These are phyloP conservation scores for Dendronephthya gigantea DNA, from an alignment of 64 coral and sea anemone species.

Conservation along the genomic window DNA sequence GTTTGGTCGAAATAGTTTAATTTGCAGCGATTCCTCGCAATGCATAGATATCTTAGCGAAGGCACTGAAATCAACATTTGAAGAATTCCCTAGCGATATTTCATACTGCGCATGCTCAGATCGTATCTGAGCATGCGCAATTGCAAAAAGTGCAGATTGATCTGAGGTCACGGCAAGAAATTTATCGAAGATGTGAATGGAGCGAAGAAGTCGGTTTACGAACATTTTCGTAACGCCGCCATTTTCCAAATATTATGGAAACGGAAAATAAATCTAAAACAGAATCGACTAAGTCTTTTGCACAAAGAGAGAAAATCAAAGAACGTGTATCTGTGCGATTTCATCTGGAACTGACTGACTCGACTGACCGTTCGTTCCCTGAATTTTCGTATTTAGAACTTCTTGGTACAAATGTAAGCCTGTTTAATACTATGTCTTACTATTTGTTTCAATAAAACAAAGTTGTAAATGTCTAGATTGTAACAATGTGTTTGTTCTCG, in stretches of 20 bases:
- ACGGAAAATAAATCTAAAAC: background rate
- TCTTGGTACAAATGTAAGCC: conserved; percentile 39
- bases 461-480: conserved; percentile 15
- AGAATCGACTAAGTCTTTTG: background rate
- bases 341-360: conserved; percentile 61
- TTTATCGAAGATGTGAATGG: conserved; percentile 94
- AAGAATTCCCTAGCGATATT: conserved; percentile 47
- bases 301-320: conserved; percentile 50
- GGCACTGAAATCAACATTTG: background rate
- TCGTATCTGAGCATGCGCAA: conserved; percentile 93
- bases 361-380: conserved; percentile 78
- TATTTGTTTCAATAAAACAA: background rate
- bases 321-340: conserved; percentile 55
- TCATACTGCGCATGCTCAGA: conserved; percentile 82
- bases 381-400: conserved; percentile 91
- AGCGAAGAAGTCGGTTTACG: conserved; percentile 40
- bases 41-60: background rate
- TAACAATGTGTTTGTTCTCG: background rate
- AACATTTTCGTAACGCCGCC: conserved; percentile 29
- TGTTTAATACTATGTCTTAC: background rate
- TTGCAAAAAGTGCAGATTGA: conserved; percentile 65
- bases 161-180: conserved; percentile 81
- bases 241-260: conserved; percentile 4
- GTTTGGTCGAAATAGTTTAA: background rate
- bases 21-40: background rate